phyloP scores from a whole-genome alignment of 2,888 invertebrate genomes.

The Eupeodes latifasciatus region DNA sequence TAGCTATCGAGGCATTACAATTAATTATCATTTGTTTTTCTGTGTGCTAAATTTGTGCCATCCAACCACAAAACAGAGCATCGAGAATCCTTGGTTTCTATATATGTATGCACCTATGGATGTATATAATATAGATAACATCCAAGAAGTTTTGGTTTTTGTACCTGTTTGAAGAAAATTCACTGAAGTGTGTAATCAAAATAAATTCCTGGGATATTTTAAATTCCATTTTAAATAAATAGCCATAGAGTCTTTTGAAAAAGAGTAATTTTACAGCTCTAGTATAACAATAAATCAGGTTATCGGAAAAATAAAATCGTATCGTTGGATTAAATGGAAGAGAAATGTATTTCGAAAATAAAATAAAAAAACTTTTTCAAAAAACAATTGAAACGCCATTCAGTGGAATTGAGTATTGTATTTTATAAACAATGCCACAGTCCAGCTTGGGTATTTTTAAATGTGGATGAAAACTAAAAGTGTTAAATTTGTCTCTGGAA shows the following conservation, averaged over 20 bases:
- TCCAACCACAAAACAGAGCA: neutral
- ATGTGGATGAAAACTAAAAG: no score
- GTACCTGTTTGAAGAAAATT: slow-evolving; percentile 7
- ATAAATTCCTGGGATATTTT: slow-evolving; percentile 29
- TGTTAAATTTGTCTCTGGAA: no score
- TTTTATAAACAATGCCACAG: neutral
- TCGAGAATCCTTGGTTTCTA: neutral
- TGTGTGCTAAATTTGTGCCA: slow-evolving; percentile 12
- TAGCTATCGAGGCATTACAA: slow-evolving; percentile 29
- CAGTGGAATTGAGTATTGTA: neutral
- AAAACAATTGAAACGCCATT: neutral
- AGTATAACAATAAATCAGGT: slow-evolving; percentile 18
- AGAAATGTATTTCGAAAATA: neutral
- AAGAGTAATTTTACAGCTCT: neutral
- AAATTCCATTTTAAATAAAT: slow-evolving; percentile 11
- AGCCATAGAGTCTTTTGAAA: neutral
- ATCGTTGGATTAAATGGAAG: neutral
- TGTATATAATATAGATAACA: neutral
- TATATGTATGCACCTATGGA: no score
- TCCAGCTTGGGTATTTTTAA: neutral
- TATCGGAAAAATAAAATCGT: neutral
- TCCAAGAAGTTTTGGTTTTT: neutral
- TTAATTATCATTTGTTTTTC: slow-evolving; percentile 28
- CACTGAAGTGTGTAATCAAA: slow-evolving; percentile 37
- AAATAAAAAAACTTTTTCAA: neutral